Base-by-base conservation (phyloP, 2,113 vertebrate genomes). In the Malurus alboscapulatus region DNA sequence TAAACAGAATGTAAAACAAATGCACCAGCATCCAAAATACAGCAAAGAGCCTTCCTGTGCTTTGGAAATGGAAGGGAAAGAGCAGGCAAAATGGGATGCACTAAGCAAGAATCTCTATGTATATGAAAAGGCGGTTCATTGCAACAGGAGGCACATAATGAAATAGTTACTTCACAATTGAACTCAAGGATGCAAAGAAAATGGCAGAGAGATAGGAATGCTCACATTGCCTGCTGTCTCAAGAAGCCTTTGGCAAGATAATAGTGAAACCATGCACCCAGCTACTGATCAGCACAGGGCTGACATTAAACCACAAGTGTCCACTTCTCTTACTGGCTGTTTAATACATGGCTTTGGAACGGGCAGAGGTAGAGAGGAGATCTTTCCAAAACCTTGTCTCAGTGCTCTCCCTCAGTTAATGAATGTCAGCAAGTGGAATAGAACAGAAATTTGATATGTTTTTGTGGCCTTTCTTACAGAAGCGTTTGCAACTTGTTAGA, bases 381-480 rank as follows among this genome's bases (percentile, higher is more conserved):
- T 79, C 66, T 89, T 94, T 94, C 91, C 91, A 93, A 94, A 89
- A 89, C 51, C 69, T 82, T 73, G 74, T 92, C 81, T 92, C 84
- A 79, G 0, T 80, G 81, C 82, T 94, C 84, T 89, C 91, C 62
- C 71, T 93, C 95, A 92, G 94, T 91, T 94, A 96, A 91, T 93
- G 93, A 91, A 96, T 92, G 94, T 93, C 95, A 95, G 91, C 93
- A 95, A 92, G 87, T 94, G 87, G 87, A 81, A 89, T 59, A 93
- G 91, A 89, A 51, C 69, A 72, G 91, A 91, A 89, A 96, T 83
- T 80, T 87, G 81, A 93, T 96, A 94, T 87, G 89, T 92, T 94
- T 96, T 94, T 73, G 81, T 86, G 95, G 84, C 78, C 87, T 87
- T 95, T 94, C 92, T 91, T 91, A 73, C 7, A 92, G 92, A 91